Conservation (phyloP, 2,797 vertebrate species). For the Mus caroli region DNA sequence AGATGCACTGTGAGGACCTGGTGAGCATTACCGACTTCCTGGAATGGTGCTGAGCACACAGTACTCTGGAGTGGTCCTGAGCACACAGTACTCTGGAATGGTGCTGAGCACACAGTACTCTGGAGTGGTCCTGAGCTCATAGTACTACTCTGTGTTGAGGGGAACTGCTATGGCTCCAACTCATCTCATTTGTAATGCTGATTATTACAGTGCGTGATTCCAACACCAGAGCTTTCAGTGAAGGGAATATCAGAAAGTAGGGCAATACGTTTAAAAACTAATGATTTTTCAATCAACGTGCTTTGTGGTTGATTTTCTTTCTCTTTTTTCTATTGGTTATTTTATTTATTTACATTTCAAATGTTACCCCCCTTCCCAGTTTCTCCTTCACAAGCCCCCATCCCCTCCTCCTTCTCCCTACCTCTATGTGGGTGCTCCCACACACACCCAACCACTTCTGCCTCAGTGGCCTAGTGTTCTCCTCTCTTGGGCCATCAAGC, state of each 20-base stretch:
- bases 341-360: no score
- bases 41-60: background rate
- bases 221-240: background rate
- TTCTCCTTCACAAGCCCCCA: no score
- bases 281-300: background rate
- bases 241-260: background rate
- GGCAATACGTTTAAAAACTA: constrained; percentile 18
- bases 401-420: no score
- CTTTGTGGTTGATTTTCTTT: background rate
- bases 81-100: background rate
- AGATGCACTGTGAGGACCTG: background rate
- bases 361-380: no score
- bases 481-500: no score
- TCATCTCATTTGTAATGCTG: background rate
- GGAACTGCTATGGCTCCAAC: background rate
- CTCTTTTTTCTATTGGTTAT: background rate
- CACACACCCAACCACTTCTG: no score
- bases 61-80: background rate
- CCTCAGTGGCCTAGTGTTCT: no score
- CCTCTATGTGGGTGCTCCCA: no score
- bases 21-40: background rate
- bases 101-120: background rate
- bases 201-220: background rate
- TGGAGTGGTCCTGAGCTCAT: background rate
- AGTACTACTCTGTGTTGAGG: background rate